A percentile compares a stretch with the other conserved stretches of the same genome.
Conservation (phyloP, 2,797 vertebrate genomes). For the Centroberyx gerrardi region DNA sequence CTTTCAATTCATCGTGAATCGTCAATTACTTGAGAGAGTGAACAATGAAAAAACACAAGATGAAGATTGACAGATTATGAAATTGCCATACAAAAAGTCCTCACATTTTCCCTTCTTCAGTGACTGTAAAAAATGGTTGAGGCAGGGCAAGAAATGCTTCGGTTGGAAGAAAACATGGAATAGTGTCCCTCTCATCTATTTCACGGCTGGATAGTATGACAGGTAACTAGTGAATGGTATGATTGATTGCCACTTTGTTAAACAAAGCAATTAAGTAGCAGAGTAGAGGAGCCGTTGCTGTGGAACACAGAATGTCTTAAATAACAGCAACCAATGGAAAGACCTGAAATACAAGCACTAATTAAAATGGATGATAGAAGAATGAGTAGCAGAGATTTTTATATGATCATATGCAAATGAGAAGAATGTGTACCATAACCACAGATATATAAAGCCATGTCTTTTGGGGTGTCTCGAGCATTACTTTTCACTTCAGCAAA, state of each 20-base stretch:
- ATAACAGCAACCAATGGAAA: slow-evolving; percentile 74
- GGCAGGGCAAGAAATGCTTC: slow-evolving; percentile 38
- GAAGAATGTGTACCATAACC: not conserved
- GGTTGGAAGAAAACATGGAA: slow-evolving; percentile 67
- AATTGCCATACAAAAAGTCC: slow-evolving; percentile 48
- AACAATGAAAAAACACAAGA: slow-evolving; percentile 43
- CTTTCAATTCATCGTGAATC: slow-evolving; percentile 37
- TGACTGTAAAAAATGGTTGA: slow-evolving; percentile 60
- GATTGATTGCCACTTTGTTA: slow-evolving; percentile 87
- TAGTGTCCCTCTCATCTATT: slow-evolving; percentile 76
- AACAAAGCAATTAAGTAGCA: slow-evolving; percentile 84
- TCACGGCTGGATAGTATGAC: slow-evolving; percentile 80
- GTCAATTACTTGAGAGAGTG: slow-evolving; percentile 39
- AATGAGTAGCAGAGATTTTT: slow-evolving; percentile 33
- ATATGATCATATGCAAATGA: slow-evolving; percentile 37
- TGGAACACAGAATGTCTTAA: slow-evolving; percentile 64
- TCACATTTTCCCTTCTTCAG: slow-evolving; percentile 55
- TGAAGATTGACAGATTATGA: slow-evolving; percentile 70
- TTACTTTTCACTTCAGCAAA: not conserved
- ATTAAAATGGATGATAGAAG: slow-evolving; percentile 80
- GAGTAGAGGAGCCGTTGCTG: slow-evolving; percentile 69
- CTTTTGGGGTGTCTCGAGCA: slow-evolving; percentile 3
- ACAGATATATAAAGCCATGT: not conserved
- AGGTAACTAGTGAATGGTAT: slow-evolving; percentile 78
- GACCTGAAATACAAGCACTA: slow-evolving; percentile 61